Base-by-base conservation (phyloP, 2,797 vertebrate genomes). In the Cyprinella venusta region DNA sequence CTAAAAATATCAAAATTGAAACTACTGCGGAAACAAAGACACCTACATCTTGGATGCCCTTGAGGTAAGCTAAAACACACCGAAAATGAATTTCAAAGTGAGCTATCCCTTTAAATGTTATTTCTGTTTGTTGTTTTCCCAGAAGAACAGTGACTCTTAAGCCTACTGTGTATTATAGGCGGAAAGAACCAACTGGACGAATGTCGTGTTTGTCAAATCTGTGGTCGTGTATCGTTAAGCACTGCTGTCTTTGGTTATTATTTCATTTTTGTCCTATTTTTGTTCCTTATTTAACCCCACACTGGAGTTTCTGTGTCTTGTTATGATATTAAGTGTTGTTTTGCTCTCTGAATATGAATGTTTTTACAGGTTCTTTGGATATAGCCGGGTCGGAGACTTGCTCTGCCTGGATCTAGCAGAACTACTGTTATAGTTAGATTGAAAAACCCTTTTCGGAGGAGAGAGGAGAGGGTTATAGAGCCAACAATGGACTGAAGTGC, bases 391-490 rank as follows among this genome's bases (percentile, higher is more conserved):
- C 70, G 52, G 80, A 83, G 68, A 48, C 61, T 33, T 68, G 38
- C 61, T 81, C 89, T 68, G 83, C 86, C 50, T 88, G 89, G 79
- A 86, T 89, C 88, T 88, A 92, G 92, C 91, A 92, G 91, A 94
- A 94, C 93, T 95, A 94, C 94, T 94, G 94, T 94, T 91, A 91
- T 91, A 83, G 88, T 90, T 92, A 90, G 91, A 91, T 88, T 88
- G 86, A 88, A 88, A 88, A 89, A 88, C 87, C 89, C 91, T 90
- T 91, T 92, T 87, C 42, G 5, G 33, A 68, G 56, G 70, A 67
- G 80, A 76, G 78, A 42, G 56, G 70, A 76, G 80, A 69, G 78
- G 61, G 80, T 80, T 88, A 45, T 91, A 90, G 92, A 92, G 92
- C 93, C 92, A 92, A 75, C 87, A 91, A 92, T 81, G 93, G 94